phyloP scores from a whole-genome alignment of 1,140 invertebrate species.

The Eumaeus atala region DNA sequence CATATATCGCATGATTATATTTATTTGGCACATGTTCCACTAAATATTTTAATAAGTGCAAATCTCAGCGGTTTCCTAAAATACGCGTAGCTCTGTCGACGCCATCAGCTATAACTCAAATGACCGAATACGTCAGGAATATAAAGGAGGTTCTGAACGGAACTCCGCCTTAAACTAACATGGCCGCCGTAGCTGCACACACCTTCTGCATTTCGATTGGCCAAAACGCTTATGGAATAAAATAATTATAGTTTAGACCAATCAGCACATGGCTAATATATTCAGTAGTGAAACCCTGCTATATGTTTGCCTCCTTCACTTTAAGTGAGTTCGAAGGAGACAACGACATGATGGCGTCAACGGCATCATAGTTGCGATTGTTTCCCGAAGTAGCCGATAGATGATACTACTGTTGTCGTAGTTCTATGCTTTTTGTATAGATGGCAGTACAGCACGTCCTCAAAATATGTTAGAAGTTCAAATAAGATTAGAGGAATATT shows the following conservation, averaged over 20 bases:
- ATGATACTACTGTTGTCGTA: conserved; percentile 41
- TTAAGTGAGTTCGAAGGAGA: conserved; percentile 36
- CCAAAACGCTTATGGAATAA: conserved; percentile 38
- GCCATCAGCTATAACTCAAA: conserved; percentile 68
- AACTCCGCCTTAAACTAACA: conserved; percentile 60
- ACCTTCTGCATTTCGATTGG: conserved; percentile 47
- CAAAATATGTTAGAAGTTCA: no score
- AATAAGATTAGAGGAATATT: no score
- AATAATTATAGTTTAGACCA: conserved; percentile 43
- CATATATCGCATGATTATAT: conserved; percentile 3
- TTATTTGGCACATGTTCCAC: conserved; percentile 32
- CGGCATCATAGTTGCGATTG: conserved; percentile 3
- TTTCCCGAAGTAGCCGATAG: conserved; percentile 26
- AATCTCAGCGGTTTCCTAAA: conserved; percentile 60
- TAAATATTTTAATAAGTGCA: conserved; percentile 45
- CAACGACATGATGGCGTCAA: conserved; percentile 32
- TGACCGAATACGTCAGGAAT: conserved; percentile 69
- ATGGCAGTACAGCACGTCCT: conserved; percentile 26
- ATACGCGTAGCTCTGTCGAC: conserved; percentile 52
- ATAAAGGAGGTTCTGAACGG: conserved; percentile 63
- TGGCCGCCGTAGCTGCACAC: conserved; percentile 48
- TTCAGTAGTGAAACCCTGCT: conserved; percentile 39
- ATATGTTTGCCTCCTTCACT: conserved; percentile 41
- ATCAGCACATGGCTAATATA: conserved; percentile 43
- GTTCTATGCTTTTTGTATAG: conserved; percentile 34